Conservation (phyloP, 2,888 invertebrate genomes). For the Malacosoma neustria region DNA sequence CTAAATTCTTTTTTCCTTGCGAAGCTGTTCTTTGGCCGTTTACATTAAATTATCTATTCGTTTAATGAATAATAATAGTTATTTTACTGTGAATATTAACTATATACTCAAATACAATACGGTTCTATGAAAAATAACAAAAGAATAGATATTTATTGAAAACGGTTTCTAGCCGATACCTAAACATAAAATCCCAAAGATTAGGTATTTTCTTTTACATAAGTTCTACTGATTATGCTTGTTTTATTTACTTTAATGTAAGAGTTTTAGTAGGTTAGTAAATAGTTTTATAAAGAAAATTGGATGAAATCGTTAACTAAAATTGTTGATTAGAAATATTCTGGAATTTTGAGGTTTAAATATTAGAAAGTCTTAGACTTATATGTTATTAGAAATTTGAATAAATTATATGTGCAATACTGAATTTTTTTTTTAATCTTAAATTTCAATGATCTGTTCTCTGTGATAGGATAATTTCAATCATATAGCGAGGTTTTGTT, state of each 20-base stretch:
- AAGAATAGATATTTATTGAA: no score
- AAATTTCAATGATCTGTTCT: background rate
- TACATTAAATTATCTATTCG: no score
- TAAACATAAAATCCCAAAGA: slow-evolving; percentile 41
- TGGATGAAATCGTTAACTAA: background rate
- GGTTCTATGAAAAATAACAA: no score
- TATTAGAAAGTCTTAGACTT: slow-evolving; percentile 7
- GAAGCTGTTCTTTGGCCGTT: no score
- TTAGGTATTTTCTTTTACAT: slow-evolving; percentile 27
- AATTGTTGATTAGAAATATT: slow-evolving; percentile 1
- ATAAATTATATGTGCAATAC: background rate
- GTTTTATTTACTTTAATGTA: slow-evolving; percentile 9
- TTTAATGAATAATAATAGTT: no score
- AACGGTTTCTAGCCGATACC: slow-evolving; percentile 27
- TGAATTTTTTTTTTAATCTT: background rate
- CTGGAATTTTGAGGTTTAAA: background rate
- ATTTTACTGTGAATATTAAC: no score
- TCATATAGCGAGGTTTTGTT: background rate
- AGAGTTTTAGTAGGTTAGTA: slow-evolving; percentile 6
- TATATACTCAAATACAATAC: no score
- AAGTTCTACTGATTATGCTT: slow-evolving; percentile 12
- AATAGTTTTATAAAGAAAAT: slow-evolving; percentile 5
- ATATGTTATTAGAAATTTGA: background rate
- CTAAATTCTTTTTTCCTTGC: slow-evolving; percentile 13
- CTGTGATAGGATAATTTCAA: background rate